Base-by-base conservation (phyloP, 2,797 vertebrate species). In the Lophotriccus pileatus region DNA sequence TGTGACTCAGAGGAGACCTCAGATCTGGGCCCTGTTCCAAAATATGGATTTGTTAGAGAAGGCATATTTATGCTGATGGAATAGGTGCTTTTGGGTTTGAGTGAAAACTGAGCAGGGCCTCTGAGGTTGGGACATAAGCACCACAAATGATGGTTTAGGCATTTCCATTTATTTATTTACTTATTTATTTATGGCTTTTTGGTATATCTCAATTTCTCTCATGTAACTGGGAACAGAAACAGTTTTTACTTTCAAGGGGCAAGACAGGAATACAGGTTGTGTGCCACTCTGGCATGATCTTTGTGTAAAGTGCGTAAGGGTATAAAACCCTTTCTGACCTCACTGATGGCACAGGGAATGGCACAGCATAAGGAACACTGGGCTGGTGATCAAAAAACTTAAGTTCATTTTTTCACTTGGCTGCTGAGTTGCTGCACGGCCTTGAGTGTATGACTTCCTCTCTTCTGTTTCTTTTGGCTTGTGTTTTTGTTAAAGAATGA, bases 21-120 rank as follows among this genome's bases (percentile, higher is more conserved):
- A 92, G 58, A 94, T 80, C 92, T 93, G 87, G 92, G 93, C 74
- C 69, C 36, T 66, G 60, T 53, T 95, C 92, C 93, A 91, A 91
- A 81, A 39, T 74, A 87, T 43, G 30, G 72, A 87, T 91, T 84
- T 80, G n/a, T 84, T 85, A 94, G 68, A 74, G 60, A 79, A 91
- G 16, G 4, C 1, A 1, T 92, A 82, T 94, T 93, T 95, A 84
- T 87, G 47, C 68, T 93, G 78, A 90, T 83, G 75, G 68, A 91
- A 87, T 80, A 82, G 68, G 37, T 93, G 41, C 23, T 91, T 95
- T 84, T 77, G 78, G 72, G 63, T 47, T 87, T 90, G 66, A 87
- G 46, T 39, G 79, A 75, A 82, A 90, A 80, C 50, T 93, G 74
- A 93, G 34, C 25, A 55, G 34, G 30, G 52, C 60, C 64, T 87